These are phyloP conservation scores for Sceliomorpha sp. DNA, from an alignment of 2,888 invertebrate genomes.

Conservation along the genomic window DNA sequence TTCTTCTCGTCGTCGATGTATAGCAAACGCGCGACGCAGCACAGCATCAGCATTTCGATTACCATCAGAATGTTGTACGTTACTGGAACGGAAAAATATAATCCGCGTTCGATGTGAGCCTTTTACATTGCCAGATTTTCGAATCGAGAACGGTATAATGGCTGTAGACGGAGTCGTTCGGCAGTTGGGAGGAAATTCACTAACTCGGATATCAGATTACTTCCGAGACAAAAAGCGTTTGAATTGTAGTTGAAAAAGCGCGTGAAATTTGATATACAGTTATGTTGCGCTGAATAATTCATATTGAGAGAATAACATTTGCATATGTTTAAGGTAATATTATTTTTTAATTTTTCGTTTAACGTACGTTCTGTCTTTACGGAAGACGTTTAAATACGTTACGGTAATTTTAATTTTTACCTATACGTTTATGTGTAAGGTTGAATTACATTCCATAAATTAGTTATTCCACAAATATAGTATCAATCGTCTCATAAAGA, in stretches of 20 bases:
- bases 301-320: no score
- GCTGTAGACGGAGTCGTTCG: constrained; percentile 35
- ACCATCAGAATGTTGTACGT: constrained; percentile 86
- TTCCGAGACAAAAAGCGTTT: constrained; percentile 18
- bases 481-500: no score
- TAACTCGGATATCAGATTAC: constrained; percentile 46
- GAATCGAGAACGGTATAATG: constrained; percentile 42
- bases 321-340: no score
- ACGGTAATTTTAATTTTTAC: no score
- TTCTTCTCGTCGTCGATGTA: constrained; percentile 81
- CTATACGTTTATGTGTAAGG: no score
- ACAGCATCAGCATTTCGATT: constrained; percentile 86
- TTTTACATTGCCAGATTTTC: constrained; percentile 25
- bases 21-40: constrained; percentile 84
- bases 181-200: constrained; percentile 35
- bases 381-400: no score
- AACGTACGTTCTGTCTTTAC: no score
- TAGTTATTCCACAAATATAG: no score
- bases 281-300: no score
- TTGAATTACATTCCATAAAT: no score
- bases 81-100: constrained; percentile 81
- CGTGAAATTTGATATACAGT: constrained; percentile 3
- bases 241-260: background rate
- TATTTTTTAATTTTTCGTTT: no score
- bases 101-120: constrained; percentile 18